Base-by-base conservation (phyloP, 2,113 vertebrate species). In the Pogonocichla stellata region DNA sequence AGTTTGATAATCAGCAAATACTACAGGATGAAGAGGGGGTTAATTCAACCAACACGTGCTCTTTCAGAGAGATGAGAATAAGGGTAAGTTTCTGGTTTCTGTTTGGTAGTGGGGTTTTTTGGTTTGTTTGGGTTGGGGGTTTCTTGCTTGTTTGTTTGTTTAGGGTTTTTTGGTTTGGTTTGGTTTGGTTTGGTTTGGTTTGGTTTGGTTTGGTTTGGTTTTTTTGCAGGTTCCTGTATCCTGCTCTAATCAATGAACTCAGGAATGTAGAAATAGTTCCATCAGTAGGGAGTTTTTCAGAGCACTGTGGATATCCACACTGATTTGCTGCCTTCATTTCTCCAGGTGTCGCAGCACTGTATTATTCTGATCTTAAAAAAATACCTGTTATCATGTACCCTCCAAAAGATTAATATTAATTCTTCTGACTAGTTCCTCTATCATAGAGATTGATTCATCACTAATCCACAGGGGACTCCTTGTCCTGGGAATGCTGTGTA, bases 331-430 rank as follows among this genome's bases (percentile, higher is more conserved):
- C 45, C 53, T 51, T 64, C 17, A 42, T 43, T 83, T 89, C 81
- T 50, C 47, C 23, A 73, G 14, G 13, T 86, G 23, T 19, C 67
- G 7, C 28, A 71, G 58, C 43, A 57, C 10, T 33, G 23, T 38
- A 38, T 38, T 79, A 66, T 28, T 65, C 24, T 40, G 29, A 58
- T 58, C 20, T 80, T 62, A 3, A 34, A 64, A 91, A 88, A 31
- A 20, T 5, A 36, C 10, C 12, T 67, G 10, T 24, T 83, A 67
- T 20, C 48, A 58, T 33, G 22, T 67, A 31, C 10, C 18, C 10
- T 95, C 50, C 48, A 87, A 80, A 89, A 65, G 34, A 34, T 81
- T 75, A 29, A 74, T 66, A 45, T 45, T 23, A 71, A 51, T 71
- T 88, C 26, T 86, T 86, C 50, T 87, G 57, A 64, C 62, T 57